phyloP scores from a whole-genome alignment of 2,888 invertebrate species.

The Pachydiplax longipennis region DNA sequence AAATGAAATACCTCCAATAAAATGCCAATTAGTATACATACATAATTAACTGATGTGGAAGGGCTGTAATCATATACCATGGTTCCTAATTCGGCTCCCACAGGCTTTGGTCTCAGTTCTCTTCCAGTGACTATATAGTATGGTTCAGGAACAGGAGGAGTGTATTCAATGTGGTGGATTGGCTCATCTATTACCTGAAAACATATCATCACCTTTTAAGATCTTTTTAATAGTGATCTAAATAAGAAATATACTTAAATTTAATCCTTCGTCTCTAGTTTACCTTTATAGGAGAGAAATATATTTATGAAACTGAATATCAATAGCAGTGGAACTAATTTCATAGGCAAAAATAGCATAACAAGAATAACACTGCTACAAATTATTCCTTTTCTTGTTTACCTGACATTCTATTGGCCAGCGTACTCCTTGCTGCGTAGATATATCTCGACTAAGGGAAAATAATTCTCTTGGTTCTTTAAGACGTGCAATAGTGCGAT shows the following conservation, averaged over 20 bases:
- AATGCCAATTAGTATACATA: conserved; percentile 62
- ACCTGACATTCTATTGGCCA: conserved; percentile 93
- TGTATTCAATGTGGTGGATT: conserved; percentile 78
- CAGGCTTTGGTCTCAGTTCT: conserved; percentile 83
- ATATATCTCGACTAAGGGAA: conserved; percentile 73
- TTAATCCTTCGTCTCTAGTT: no score
- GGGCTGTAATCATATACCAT: conserved; percentile 86
- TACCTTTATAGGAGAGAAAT: no score
- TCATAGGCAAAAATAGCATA: no score
- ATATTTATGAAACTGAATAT: no score
- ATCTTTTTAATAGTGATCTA: background rate
- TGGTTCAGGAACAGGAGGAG: conserved; percentile 77
- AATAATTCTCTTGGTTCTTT: conserved; percentile 76
- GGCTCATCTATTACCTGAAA: conserved; percentile 81
- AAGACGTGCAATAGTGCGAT: conserved; percentile 70
- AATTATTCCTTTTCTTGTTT: conserved; percentile 51
- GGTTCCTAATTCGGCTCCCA: conserved; percentile 84
- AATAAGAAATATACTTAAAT: no score
- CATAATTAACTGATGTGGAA: conserved; percentile 87
- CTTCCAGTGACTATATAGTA: conserved; percentile 80
- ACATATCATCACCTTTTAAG: conserved; percentile 47
- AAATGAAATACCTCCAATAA: background rate
- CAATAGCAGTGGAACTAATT: no score
- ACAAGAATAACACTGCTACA: no score
- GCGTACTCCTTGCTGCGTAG: conserved; percentile 79